Conservation (phyloP, 2,888 invertebrate genomes). For the Dusona sp. region DNA sequence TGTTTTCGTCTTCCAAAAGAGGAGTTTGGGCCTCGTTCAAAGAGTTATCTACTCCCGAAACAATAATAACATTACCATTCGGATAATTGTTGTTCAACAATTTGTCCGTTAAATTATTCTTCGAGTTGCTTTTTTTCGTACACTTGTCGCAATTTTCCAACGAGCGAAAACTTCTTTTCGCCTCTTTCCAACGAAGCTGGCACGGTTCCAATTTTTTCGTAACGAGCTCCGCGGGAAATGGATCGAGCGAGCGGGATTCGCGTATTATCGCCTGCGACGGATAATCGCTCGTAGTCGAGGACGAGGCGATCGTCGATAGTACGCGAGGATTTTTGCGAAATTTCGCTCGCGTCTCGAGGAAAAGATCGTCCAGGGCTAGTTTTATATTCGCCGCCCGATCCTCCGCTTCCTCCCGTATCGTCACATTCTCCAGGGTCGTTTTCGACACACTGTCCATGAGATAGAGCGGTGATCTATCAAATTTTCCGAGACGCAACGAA, state of each 20-base stretch:
- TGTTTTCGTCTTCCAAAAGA: constrained; percentile 83
- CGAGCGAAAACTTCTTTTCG: constrained; percentile 83
- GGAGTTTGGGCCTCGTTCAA: constrained; percentile 84
- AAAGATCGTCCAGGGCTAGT: constrained; percentile 80
- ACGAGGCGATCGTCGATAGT: constrained; percentile 89
- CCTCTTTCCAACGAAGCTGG: constrained; percentile 77
- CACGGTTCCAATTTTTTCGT: constrained; percentile 79
- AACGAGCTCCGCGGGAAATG: constrained; percentile 85
- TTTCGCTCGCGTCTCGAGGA: constrained; percentile 75
- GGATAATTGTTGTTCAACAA: constrained; percentile 86
- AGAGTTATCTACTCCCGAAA: constrained; percentile 77
- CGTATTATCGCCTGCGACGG: constrained; percentile 84
- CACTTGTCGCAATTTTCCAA: constrained; percentile 86
- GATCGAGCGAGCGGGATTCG: constrained; percentile 89
- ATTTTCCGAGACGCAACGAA: constrained; percentile 76
- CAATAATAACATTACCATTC: constrained; percentile 85
- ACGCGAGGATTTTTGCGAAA: constrained; percentile 84
- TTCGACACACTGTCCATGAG: constrained; percentile 86
- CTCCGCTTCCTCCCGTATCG: constrained; percentile 77
- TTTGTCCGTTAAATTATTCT: constrained; percentile 85
- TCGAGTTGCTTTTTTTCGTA: constrained; percentile 82
- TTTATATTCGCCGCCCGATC: constrained; percentile 79
- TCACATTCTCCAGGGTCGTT: constrained; percentile 84
- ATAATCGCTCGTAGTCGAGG: constrained; percentile 83
- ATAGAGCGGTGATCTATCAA: constrained; percentile 85